Percentiles rank a stretch among this genome's conserved stretches.
phyloP scores from a whole-genome alignment of 2,113 vertebrate species.

The Labrus mixtus region DNA sequence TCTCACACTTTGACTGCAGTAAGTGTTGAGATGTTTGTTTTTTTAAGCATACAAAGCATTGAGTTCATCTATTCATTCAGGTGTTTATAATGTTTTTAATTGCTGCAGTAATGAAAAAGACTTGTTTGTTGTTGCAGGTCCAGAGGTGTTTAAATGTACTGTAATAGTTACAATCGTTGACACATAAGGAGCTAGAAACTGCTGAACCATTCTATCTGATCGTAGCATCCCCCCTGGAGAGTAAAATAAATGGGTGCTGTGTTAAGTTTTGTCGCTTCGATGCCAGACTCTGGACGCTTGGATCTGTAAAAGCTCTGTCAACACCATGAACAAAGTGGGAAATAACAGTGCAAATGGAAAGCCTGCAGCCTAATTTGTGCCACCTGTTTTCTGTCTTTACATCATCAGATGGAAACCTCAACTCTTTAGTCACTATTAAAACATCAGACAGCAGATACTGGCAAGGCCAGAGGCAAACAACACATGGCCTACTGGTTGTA shows the following conservation, averaged over 20 bases:
- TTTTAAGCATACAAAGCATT: neutral
- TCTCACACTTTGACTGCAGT: neutral
- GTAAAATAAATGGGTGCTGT: neutral
- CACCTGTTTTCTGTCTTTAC: constrained; percentile 59
- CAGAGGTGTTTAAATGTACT: constrained; percentile 2
- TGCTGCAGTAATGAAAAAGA: neutral
- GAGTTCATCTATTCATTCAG: neutral
- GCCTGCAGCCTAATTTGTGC: constrained; percentile 30
- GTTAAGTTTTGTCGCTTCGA: constrained; percentile 5
- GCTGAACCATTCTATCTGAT: neutral
- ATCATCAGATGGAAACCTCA: constrained; percentile 45
- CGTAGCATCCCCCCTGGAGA: neutral
- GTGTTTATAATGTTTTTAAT: neutral
- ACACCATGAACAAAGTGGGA: constrained; percentile 32
- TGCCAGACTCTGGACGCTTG: neutral
- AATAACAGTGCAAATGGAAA: constrained; percentile 35
- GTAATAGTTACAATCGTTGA: neutral
- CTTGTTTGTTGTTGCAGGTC: neutral
- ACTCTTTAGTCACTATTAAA: constrained; percentile 37
- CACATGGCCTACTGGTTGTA: neutral
- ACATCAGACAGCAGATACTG: constrained; percentile 32
- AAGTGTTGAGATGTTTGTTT: too few species aligned
- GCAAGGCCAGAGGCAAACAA: constrained; percentile 26
- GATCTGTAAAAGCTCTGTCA: constrained; percentile 45
- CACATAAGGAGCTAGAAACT: neutral